Percentiles rank a stretch among this genome's conserved stretches.
Evolutionary conservation across 2,797 vertebrate species (phyloP).

Genomic region (Rachycentron canadum): DNA sequence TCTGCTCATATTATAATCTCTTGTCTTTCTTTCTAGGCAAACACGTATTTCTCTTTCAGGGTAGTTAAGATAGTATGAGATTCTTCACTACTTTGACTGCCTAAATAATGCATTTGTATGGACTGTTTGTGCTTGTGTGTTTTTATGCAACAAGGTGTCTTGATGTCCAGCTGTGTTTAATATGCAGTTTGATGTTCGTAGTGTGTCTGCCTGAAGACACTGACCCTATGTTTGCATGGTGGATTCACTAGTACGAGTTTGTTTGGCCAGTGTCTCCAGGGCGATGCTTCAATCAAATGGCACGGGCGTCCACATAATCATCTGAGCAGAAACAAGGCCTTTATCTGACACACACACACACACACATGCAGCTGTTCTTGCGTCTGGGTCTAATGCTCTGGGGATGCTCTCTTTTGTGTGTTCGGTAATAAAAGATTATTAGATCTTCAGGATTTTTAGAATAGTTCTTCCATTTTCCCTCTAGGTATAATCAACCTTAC

Average conservation of each 20-base stretch:
- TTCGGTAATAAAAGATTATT: slow-evolving; percentile 46
- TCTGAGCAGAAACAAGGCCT: slow-evolving; percentile 55
- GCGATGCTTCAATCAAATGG: slow-evolving; percentile 59
- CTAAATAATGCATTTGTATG: neutral
- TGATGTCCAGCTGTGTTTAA: slow-evolving; percentile 11
- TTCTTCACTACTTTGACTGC: no score
- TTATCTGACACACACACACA: slow-evolving; percentile 41
- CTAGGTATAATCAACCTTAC: neutral
- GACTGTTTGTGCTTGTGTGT: neutral
- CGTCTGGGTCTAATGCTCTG: slow-evolving; percentile 29
- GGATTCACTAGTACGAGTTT: slow-evolving; percentile 30
- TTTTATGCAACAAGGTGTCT: neutral
- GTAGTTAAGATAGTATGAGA: neutral
- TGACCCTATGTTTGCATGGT: slow-evolving; percentile 12
- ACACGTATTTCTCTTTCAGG: neutral
- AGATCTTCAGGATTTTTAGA: slow-evolving; percentile 32
- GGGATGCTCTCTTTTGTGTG: slow-evolving; percentile 35
- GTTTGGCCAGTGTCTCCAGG: slow-evolving; percentile 38
- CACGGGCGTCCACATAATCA: slow-evolving; percentile 54
- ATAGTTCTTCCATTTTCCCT: slow-evolving; percentile 1
- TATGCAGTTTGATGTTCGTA: slow-evolving; percentile 4
- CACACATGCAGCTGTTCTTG: slow-evolving; percentile 20
- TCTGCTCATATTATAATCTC: no score
- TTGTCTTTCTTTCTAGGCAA: neutral
- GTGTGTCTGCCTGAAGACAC: slow-evolving; percentile 18